phyloP scores from a whole-genome alignment of 2,888 invertebrate species.

The Acleris cristana region DNA sequence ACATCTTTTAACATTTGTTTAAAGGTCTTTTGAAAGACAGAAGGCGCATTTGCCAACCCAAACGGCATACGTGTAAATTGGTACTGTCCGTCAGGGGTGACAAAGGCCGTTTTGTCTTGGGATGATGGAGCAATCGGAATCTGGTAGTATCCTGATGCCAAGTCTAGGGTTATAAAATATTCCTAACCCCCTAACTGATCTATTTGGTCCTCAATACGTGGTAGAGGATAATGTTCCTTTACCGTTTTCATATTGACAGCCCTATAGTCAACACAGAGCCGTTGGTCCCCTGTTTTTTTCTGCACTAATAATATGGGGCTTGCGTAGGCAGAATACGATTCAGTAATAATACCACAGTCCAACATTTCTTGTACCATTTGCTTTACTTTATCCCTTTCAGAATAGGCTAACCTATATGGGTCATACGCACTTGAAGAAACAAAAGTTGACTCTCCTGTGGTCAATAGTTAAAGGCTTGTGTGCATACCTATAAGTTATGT shows the following conservation, averaged over 20 bases:
- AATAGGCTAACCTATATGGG: conserved; percentile 32
- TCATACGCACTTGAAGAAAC: no score
- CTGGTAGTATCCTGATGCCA: conserved; percentile 25
- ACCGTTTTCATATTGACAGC: conserved; percentile 50
- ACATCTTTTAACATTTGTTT: conserved; percentile 26
- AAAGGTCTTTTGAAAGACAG: conserved; percentile 24
- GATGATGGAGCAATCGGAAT: conserved; percentile 42
- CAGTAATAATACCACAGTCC: conserved; percentile 39
- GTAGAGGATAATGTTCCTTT: conserved; percentile 39
- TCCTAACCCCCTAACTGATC: conserved; percentile 14
- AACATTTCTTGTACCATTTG: conserved; percentile 44
- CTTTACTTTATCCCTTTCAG: conserved; percentile 33
- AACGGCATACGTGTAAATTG: conserved; percentile 36
- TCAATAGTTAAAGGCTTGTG: no score
- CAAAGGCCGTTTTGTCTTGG: conserved; percentile 28
- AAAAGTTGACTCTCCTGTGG: no score
- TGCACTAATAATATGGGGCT: conserved; percentile 44
- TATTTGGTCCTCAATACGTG: conserved; percentile 25
- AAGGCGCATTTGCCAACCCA: conserved; percentile 34
- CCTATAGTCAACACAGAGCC: conserved; percentile 38
- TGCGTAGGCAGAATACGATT: conserved; percentile 42
- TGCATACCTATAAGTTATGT: no score
- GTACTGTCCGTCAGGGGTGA: conserved; percentile 30
- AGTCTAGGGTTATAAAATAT: conserved; percentile 24
- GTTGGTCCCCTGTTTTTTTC: conserved; percentile 29